Conservation (phyloP, 2,113 vertebrate species). For the Meriones unguiculatus region DNA sequence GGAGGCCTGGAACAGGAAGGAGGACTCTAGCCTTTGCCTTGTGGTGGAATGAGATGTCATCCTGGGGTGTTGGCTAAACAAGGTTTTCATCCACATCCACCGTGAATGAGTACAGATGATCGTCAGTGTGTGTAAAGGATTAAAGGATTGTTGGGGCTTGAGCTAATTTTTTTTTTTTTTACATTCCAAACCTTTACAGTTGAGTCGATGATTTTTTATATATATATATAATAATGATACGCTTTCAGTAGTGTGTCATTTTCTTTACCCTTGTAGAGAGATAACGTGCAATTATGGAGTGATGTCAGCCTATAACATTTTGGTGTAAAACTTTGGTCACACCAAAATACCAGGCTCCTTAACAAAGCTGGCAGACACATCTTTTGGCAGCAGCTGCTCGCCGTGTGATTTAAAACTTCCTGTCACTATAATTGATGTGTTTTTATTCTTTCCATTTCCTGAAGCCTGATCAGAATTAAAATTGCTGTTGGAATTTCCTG, state of each 20-base stretch:
- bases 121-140: constrained; percentile 25
- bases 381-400: constrained; percentile 92
- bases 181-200: constrained; percentile 62
- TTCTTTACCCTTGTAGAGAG: constrained; percentile 82
- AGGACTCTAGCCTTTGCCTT: not conserved
- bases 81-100: constrained; percentile 22
- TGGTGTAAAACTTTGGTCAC: constrained; percentile 88
- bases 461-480: constrained; percentile 97
- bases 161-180: constrained; percentile 18
- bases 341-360: constrained; percentile 87
- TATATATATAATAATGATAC: constrained; percentile 77
- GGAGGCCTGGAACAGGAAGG: not conserved
- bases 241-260: constrained; percentile 84
- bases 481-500: constrained; percentile 97
- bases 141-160: not conserved
- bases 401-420: constrained; percentile 96
- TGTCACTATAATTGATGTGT: constrained; percentile 96
- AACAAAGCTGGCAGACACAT: constrained; percentile 89
- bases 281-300: constrained; percentile 86
- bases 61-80: constrained; percentile 48
- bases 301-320: constrained; percentile 87
- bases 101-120: not conserved
- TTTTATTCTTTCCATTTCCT: constrained; percentile 96
- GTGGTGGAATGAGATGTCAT: not conserved
- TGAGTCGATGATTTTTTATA: constrained; percentile 72